phyloP scores from a whole-genome alignment of 2,113 vertebrate species.

The Formicarius rufipectus region DNA sequence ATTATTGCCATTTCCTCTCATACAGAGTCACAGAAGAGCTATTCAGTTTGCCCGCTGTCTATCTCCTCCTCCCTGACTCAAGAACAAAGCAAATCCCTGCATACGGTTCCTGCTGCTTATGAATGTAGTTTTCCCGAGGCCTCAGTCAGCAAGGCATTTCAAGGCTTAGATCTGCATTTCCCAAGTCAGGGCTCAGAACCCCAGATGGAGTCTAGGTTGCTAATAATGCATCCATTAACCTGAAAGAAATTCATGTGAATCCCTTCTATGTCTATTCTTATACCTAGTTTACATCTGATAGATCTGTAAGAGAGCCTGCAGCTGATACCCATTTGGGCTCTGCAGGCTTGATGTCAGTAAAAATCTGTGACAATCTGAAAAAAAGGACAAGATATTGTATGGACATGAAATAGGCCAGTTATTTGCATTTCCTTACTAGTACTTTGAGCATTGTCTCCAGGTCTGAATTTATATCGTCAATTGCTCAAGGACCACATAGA shows the following conservation, averaged over 20 bases:
- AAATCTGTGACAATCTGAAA: not conserved
- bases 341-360: not conserved
- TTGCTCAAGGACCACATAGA: not conserved
- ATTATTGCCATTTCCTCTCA: not conserved
- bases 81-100: slow-evolving; percentile 3
- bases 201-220: not conserved
- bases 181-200: not conserved
- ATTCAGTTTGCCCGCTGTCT: not conserved
- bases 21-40: not conserved
- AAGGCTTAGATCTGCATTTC: not conserved
- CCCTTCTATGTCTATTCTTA: not conserved
- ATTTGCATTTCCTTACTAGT: not conserved
- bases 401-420: not conserved
- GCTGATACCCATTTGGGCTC: not conserved
- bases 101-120: not conserved
- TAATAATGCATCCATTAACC: not conserved
- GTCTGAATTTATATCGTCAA: not conserved
- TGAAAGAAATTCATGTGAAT: not conserved
- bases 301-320: not conserved
- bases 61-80: not conserved
- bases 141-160: not conserved
- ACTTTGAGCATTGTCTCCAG: not conserved
- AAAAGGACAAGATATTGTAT: not conserved
- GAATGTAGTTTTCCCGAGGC: not conserved
- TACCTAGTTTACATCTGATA: not conserved